Percentiles rank a stretch among this genome's conserved stretches.
phyloP scores from a whole-genome alignment of 1,140 invertebrate species.

The Propsilocerus akamusi region DNA sequence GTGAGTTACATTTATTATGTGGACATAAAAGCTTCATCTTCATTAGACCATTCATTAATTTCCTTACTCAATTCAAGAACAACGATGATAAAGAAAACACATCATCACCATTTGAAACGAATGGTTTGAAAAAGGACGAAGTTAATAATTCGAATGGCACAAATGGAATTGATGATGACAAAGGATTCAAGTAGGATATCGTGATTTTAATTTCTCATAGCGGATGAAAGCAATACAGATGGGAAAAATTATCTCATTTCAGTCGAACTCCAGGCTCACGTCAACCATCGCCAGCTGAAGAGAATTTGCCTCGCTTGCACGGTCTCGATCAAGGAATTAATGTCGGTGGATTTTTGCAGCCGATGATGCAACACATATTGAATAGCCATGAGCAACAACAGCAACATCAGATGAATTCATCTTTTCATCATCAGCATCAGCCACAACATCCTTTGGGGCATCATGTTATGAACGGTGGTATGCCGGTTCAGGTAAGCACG shows the following conservation, averaged over 20 bases:
- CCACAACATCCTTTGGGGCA: conserved; percentile 21
- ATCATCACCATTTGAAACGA: conserved; percentile 44
- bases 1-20: conserved; percentile 9
- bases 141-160: conserved; percentile 66
- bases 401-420: conserved; percentile 12
- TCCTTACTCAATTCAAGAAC: conserved; percentile 15
- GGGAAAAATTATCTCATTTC: conserved; percentile 15
- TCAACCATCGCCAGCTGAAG: conserved; percentile 77
- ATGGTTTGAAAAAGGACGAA: conserved; percentile 32
- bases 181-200: conserved; percentile 75
- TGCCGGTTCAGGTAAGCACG: conserved; percentile 19
- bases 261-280: conserved; percentile 75
- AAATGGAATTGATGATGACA: conserved; percentile 63
- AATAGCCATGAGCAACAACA: conserved; percentile 15
- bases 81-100: conserved; percentile 44
- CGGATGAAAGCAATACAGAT: not conserved
- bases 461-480: conserved; percentile 23
- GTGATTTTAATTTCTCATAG: not conserved
- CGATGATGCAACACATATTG: conserved; percentile 22
- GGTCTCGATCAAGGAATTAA: conserved; percentile 17
- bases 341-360: conserved; percentile 16
- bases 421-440: conserved; percentile 19
- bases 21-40: not conserved
- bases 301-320: conserved; percentile 24
- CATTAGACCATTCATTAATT: not conserved